phyloP scores from a whole-genome alignment of 1,140 invertebrate genomes.

The Nebria ingens region DNA sequence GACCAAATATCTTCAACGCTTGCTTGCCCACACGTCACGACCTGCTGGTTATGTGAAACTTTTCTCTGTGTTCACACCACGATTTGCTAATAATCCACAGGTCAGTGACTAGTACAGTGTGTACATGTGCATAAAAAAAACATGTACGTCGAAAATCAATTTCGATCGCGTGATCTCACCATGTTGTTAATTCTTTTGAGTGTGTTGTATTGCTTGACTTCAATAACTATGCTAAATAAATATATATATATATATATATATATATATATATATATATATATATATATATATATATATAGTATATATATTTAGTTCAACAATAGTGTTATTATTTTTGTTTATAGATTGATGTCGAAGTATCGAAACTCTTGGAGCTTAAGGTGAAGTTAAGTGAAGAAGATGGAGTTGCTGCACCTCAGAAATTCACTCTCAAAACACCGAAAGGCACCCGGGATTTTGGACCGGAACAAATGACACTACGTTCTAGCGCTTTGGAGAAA shows the following conservation, averaged over 20 bases:
- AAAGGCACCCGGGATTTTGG: conserved; percentile 95
- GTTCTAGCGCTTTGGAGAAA: conserved; percentile 80
- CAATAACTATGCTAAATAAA: not conserved
- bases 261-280: conserved; percentile 1
- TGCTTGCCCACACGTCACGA: conserved; percentile 21
- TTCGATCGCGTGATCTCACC: no score
- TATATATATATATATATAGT: no score
- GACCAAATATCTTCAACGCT: conserved; percentile 12
- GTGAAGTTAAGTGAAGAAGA: conserved; percentile 52
- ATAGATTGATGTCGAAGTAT: conserved; percentile 71
- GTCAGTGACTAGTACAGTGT: conserved; percentile 26
- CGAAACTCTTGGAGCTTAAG: conserved; percentile 71
- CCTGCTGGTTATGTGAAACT: conserved; percentile 19
- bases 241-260: not conserved
- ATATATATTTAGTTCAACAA: not conserved
- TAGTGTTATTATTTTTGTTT: conserved; percentile 17
- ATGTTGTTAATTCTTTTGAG: no score
- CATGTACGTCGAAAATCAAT: no score
- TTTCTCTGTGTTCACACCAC: conserved; percentile 18
- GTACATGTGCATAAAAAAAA: no score
- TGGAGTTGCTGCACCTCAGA: conserved; percentile 42
- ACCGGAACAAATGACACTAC: conserved; percentile 88
- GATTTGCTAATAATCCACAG: conserved; percentile 23
- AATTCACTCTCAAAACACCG: conserved; percentile 81
- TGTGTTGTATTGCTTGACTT: not conserved